Percentiles rank a stretch among this genome's conserved stretches.
Evolutionary conservation across 2,888 invertebrate species (phyloP).

Genomic region (Drosophila rubida): DNA sequence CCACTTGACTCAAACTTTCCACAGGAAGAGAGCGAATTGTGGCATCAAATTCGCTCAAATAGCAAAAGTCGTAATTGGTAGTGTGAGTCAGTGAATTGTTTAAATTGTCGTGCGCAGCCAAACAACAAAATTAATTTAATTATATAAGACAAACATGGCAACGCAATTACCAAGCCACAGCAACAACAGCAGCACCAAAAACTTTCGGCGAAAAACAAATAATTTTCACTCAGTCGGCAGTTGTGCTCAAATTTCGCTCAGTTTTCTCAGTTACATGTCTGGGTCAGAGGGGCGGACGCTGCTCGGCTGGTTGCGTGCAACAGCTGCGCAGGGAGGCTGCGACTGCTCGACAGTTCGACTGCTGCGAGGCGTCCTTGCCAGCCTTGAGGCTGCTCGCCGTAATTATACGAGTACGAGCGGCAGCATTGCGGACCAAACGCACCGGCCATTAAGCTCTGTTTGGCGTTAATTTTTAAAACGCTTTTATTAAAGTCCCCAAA

Average conservation of each 20-base stretch:
- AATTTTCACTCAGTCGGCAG: not conserved
- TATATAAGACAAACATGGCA: constrained; percentile 8
- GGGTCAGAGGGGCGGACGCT: not conserved
- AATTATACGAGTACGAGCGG: constrained; percentile 41
- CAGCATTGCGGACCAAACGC: not conserved
- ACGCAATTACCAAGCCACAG: no score
- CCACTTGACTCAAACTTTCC: constrained; percentile 54
- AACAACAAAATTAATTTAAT: constrained; percentile 47
- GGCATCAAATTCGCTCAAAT: constrained; percentile 55
- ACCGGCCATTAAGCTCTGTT: constrained; percentile 32
- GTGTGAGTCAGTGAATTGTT: constrained; percentile 21
- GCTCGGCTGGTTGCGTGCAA: constrained; percentile 53
- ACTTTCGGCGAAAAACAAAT: constrained; percentile 4
- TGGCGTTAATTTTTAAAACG: constrained; percentile 35
- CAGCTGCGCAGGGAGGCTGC: constrained; percentile 63
- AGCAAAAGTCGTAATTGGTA: constrained; percentile 23
- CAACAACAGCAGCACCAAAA: not conserved
- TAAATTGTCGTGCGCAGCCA: constrained; percentile 12
- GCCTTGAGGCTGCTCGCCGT: constrained; percentile 26
- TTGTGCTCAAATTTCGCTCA: constrained; percentile 40
- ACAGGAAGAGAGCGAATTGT: constrained; percentile 27
- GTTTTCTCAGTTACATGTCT: constrained; percentile 4
- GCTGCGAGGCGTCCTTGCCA: constrained; percentile 12
- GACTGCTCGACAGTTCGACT: constrained; percentile 12
- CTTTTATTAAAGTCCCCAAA: constrained; percentile 23